Conservation (phyloP, 1,140 invertebrate genomes). For the Reticulitermes speratus region DNA sequence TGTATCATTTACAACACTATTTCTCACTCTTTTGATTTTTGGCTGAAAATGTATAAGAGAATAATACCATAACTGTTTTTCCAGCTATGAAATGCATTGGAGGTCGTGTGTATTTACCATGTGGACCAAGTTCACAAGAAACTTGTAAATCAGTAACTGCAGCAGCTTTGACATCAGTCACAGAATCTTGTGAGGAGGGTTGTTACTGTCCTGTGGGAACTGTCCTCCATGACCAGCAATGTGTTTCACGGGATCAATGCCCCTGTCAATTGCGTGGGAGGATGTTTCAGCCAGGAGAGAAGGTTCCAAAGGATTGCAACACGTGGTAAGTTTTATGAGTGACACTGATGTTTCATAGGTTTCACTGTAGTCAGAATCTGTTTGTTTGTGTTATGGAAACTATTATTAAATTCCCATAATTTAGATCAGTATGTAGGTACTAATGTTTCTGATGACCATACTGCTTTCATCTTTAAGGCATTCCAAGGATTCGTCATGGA, state of each 20-base stretch:
- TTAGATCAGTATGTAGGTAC: no score
- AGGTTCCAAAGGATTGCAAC: constrained; percentile 79
- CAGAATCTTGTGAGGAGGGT: constrained; percentile 72
- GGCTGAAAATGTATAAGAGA: no score
- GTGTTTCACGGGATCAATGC: constrained; percentile 68
- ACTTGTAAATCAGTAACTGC: constrained; percentile 50
- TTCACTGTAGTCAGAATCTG: no score
- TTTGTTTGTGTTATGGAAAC: no score
- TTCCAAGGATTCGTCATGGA: no score
- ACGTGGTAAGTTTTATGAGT: constrained; percentile 60
- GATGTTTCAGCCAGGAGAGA: constrained; percentile 68
- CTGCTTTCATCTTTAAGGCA: no score
- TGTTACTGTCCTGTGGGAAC: constrained; percentile 81
- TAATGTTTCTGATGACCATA: no score
- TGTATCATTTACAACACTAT: no score
- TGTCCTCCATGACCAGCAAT: constrained; percentile 69
- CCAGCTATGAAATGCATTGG: constrained; percentile 67
- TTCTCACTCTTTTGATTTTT: no score
- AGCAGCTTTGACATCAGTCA: constrained; percentile 40
- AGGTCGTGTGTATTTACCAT: constrained; percentile 68
- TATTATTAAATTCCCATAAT: no score
- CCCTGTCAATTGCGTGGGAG: constrained; percentile 78
- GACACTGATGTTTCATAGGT: no score
- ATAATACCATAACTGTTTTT: no score
- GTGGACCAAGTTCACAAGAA: constrained; percentile 55